phyloP scores from a whole-genome alignment of 2,797 vertebrate species.

The Darevskia nairensis region DNA sequence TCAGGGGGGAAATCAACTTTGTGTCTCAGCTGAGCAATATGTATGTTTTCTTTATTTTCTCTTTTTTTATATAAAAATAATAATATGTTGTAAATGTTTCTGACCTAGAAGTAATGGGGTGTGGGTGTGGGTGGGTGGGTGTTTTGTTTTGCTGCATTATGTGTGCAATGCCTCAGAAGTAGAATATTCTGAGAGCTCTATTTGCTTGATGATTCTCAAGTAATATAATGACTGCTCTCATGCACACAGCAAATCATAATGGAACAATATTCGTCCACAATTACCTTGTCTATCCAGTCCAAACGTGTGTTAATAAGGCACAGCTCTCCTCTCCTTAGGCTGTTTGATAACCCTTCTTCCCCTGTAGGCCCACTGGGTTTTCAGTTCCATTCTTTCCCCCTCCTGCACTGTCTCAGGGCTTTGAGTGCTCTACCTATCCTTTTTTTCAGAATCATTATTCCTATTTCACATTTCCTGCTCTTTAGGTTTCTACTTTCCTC shows the following conservation, averaged over 20 bases:
- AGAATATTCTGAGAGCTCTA: not conserved
- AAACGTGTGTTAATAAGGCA: not conserved
- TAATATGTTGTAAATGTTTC: not conserved
- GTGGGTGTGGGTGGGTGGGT: not conserved
- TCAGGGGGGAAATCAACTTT: slow-evolving; percentile 76
- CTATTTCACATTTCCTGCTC: not conserved
- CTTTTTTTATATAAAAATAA: not conserved
- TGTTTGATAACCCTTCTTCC: not conserved
- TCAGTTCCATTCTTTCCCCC: not conserved
- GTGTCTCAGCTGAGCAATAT: slow-evolving; percentile 82
- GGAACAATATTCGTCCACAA: not conserved
- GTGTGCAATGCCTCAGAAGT: not conserved
- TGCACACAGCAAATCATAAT: not conserved
- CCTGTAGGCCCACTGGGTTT: not conserved
- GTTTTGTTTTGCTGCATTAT: not conserved
- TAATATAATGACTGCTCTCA: not conserved
- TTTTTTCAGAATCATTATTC: not conserved
- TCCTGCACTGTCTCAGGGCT: not conserved
- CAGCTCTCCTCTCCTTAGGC: not conserved
- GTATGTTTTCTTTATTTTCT: slow-evolving; percentile 76
- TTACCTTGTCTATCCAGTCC: not conserved
- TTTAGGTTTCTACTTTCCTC: not conserved
- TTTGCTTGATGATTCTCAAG: not conserved
- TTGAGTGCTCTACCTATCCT: not conserved
- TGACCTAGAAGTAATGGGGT: not conserved